Conservation (phyloP, 53 echinoderm and acorn worm genomes). For the Echinometra lucunter region DNA sequence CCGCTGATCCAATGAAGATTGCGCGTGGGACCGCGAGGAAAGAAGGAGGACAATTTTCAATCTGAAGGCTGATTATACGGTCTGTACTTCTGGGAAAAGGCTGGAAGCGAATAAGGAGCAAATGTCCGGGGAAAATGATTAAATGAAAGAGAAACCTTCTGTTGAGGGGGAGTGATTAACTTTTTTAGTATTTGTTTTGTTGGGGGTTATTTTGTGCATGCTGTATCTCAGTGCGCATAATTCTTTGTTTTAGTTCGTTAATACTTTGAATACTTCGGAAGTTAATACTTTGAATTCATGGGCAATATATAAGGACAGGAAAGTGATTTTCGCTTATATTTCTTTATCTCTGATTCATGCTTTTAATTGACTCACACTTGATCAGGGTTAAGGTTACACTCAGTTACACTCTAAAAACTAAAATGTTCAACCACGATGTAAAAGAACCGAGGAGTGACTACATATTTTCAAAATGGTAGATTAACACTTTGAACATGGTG, state of each 20-base stretch:
- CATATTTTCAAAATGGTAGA: too few species aligned
- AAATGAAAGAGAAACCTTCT: not conserved
- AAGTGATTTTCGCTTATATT: too few species aligned
- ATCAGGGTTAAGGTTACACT: too few species aligned
- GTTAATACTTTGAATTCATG: too few species aligned
- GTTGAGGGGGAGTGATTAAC: not conserved
- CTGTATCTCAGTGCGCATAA: not conserved
- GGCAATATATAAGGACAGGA: too few species aligned
- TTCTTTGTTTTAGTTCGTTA: not conserved
- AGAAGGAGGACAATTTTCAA: not conserved
- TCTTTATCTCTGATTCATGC: too few species aligned
- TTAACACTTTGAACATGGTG: too few species aligned
- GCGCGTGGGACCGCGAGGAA: not conserved
- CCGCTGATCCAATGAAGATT: not conserved
- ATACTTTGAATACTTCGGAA: too few species aligned
- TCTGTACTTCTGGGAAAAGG: not conserved
- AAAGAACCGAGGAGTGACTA: too few species aligned
- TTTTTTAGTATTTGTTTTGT: not conserved
- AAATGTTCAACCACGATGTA: too few species aligned
- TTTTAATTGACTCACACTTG: too few species aligned
- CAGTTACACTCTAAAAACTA: too few species aligned
- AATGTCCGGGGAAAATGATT: not conserved
- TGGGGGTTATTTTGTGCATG: not conserved
- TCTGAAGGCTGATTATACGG: not conserved
- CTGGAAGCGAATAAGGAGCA: not conserved